phyloP scores from a whole-genome alignment of 1,140 invertebrate genomes.

The Pseudomyrmex pallidus region DNA sequence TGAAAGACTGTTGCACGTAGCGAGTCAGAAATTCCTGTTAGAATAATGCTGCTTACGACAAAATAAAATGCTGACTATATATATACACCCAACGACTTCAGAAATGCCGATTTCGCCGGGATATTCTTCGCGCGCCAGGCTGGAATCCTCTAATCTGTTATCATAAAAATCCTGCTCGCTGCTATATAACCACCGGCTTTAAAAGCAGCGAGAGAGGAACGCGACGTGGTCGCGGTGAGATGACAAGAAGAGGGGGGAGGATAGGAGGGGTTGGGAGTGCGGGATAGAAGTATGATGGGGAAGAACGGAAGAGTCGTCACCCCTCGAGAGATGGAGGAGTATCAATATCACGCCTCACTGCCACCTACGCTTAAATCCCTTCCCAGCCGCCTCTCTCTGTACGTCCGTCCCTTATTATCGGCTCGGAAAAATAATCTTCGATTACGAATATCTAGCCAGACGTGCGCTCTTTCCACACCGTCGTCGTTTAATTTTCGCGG shows the following conservation, averaged over 20 bases:
- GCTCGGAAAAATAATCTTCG: slow-evolving; percentile 78
- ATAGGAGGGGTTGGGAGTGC: slow-evolving; percentile 1
- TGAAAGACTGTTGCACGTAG: slow-evolving; percentile 36
- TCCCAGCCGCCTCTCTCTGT: slow-evolving; percentile 47
- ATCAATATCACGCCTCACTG: slow-evolving; percentile 82
- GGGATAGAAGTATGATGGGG: slow-evolving; percentile 52
- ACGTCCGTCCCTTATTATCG: slow-evolving; percentile 76
- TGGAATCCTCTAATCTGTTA: slow-evolving; percentile 75
- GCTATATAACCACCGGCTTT: slow-evolving; percentile 61
- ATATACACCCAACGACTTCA: slow-evolving; percentile 47
- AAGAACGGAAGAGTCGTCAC: slow-evolving; percentile 72
- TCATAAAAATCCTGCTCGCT: slow-evolving; percentile 78
- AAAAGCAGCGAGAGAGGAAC: slow-evolving; percentile 44
- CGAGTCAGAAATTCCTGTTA: slow-evolving; percentile 19
- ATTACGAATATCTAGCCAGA: slow-evolving; percentile 67
- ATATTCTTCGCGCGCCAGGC: slow-evolving; percentile 64
- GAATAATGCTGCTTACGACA: slow-evolving; percentile 27
- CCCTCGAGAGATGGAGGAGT: slow-evolving; percentile 78
- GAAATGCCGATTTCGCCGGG: slow-evolving; percentile 56
- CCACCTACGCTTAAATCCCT: slow-evolving; percentile 69
- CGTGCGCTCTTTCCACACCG: slow-evolving; percentile 3
- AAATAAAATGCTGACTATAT: slow-evolving; percentile 49
- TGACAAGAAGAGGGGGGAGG: slow-evolving; percentile 17
- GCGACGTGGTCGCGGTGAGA: not conserved
- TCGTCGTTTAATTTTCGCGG: slow-evolving; percentile 64